Evolutionary conservation across 1,140 invertebrate species (phyloP).

Genomic region (Coptotermes formosanus): DNA sequence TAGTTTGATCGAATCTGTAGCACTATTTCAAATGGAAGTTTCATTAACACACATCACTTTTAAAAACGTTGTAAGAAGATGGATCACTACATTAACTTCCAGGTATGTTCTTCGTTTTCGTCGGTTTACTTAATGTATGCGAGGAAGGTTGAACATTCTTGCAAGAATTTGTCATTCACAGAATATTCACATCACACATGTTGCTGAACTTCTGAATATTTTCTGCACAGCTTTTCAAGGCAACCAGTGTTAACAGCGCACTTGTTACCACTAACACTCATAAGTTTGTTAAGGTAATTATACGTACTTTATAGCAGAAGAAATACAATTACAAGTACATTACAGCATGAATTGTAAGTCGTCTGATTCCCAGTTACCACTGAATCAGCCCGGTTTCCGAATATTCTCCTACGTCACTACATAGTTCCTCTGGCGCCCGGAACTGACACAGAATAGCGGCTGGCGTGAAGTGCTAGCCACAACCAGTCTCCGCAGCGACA

Average conservation of each 20-base stretch:
- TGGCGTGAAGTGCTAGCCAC: not conserved
- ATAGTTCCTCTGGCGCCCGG: too few relatives aligned
- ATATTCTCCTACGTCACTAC: not conserved
- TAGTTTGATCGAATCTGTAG: not conserved
- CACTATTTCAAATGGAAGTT: not conserved
- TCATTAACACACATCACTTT: not conserved
- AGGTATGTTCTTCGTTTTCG: not conserved
- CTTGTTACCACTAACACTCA: not conserved
- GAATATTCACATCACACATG: not conserved
- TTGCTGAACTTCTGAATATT: not conserved
- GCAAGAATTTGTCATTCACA: not conserved
- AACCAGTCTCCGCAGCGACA: not conserved
- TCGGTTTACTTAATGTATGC: not conserved
- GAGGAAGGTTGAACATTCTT: too few relatives aligned
- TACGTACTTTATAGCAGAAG: not conserved
- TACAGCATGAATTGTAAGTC: not conserved
- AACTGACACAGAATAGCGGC: too few relatives aligned
- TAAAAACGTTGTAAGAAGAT: not conserved
- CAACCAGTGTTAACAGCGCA: not conserved
- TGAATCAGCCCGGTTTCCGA: not conserved
- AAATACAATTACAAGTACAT: not conserved
- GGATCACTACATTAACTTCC: not conserved
- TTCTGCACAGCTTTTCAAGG: not conserved
- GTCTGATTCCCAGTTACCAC: not conserved
- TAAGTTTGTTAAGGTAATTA: not conserved